A percentile compares a stretch with the other conserved stretches of the same genome.
Conservation (phyloP, 1,140 invertebrate genomes). For the Pogonus chalceus region DNA sequence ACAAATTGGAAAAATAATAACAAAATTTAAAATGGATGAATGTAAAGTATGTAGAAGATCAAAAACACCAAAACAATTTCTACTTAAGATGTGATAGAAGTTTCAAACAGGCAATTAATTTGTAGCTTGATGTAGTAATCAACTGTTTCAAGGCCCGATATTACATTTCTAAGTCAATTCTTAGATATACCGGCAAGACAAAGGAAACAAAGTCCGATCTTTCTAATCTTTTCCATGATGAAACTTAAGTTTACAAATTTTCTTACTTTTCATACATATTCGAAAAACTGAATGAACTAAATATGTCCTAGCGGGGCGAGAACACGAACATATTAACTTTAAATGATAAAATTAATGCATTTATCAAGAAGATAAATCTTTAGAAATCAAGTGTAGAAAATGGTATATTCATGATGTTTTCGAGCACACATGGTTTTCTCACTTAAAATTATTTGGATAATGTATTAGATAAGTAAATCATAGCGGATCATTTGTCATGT, state of each 20-base stretch:
- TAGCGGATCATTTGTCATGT: not conserved
- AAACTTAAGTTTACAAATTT: slow-evolving; percentile 1
- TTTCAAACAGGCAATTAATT: too few relatives aligned
- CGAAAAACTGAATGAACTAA: not conserved
- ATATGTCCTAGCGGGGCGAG: not conserved
- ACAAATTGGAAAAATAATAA: too few relatives aligned
- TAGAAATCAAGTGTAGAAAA: slow-evolving; percentile 3
- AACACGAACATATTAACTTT: slow-evolving; percentile 1
- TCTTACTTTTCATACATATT: not conserved
- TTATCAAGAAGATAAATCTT: not conserved
- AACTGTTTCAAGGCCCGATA: too few relatives aligned
- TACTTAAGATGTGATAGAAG: too few relatives aligned
- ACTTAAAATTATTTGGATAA: slow-evolving; percentile 1
- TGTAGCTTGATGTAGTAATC: too few relatives aligned
- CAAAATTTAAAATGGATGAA: too few relatives aligned
- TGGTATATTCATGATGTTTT: not conserved
- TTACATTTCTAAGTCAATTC: too few relatives aligned
- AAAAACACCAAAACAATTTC: too few relatives aligned
- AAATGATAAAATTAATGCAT: not conserved
- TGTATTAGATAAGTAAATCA: not conserved
- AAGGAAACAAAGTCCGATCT: not conserved
- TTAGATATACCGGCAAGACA: too few relatives aligned
- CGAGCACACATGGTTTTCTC: not conserved
- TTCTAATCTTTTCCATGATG: slow-evolving; percentile 4
- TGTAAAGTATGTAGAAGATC: too few relatives aligned